Percentiles rank a stretch among this genome's conserved stretches.
These are phyloP conservation scores for Melanogrammus aeglefinus DNA, from an alignment of 2,797 vertebrate genomes.

Conservation along the genomic window DNA sequence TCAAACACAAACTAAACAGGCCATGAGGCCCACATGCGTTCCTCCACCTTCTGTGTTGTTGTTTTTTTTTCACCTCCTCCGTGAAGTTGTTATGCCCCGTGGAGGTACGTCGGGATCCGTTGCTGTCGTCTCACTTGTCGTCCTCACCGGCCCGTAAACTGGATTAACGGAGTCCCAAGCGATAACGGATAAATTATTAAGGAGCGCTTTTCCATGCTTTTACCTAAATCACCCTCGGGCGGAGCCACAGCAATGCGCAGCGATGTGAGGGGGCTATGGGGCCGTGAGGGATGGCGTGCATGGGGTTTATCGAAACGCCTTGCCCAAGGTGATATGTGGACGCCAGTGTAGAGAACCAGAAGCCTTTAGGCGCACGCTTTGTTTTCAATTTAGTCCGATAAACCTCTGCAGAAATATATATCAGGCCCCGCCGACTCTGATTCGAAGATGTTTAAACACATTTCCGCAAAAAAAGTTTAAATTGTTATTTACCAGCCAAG, in stretches of 20 bases:
- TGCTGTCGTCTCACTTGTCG: neutral
- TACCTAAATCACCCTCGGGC: too few relatives aligned
- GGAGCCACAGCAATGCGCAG: too few relatives aligned
- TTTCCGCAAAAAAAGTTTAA: constrained; percentile 21
- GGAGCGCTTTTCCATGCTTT: too few relatives aligned
- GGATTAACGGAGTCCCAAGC: too few relatives aligned
- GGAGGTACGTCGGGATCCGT: neutral
- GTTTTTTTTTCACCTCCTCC: neutral
- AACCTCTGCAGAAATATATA: neutral
- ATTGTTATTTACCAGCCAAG: constrained; percentile 8
- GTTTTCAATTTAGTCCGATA: neutral
- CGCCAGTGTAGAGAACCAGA: neutral
- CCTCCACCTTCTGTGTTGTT: neutral
- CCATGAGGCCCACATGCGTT: constrained; percentile 9
- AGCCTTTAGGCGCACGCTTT: neutral
- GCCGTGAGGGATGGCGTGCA: too few relatives aligned
- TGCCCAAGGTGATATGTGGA: too few relatives aligned
- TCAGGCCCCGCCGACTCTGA: constrained; percentile 8
- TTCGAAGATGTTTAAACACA: constrained; percentile 19
- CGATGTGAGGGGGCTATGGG: too few relatives aligned
- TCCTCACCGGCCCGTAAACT: too few relatives aligned
- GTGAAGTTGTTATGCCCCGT: neutral
- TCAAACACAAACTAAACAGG: constrained; percentile 68
- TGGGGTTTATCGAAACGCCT: too few relatives aligned
- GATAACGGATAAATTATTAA: too few relatives aligned